Evolutionary conservation across 2,797 vertebrate genomes (phyloP).

Genomic region (Ceryle rudis): DNA sequence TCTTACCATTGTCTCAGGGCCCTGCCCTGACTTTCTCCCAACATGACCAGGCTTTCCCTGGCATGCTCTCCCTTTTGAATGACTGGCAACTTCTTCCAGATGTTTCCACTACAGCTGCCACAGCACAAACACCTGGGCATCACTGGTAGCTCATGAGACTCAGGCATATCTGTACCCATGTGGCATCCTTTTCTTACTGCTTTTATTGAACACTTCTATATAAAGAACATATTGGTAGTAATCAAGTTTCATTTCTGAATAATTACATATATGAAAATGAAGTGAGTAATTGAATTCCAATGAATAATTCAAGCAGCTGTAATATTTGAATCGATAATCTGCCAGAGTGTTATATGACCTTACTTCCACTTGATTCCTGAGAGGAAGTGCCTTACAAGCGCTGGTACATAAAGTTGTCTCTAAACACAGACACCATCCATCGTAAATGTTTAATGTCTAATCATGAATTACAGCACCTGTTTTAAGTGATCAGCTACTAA

Average conservation of each 20-base stretch:
- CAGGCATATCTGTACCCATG: background rate
- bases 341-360: slow-evolving; percentile 38
- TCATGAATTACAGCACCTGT: slow-evolving; percentile 71
- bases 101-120: background rate
- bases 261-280: slow-evolving; percentile 37
- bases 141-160: background rate
- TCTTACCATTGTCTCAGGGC: background rate
- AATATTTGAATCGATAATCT: slow-evolving; percentile 60
- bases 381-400: slow-evolving; percentile 66
- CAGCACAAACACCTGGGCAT: background rate
- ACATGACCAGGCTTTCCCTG: background rate
- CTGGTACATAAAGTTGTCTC: slow-evolving; percentile 63
- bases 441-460: slow-evolving; percentile 66
- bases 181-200: background rate
- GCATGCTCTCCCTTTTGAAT: background rate
- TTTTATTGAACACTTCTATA: background rate
- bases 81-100: background rate
- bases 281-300: slow-evolving; percentile 27
- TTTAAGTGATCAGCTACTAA: slow-evolving; percentile 74
- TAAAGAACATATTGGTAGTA: background rate
- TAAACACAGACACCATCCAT: slow-evolving; percentile 64
- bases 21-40: background rate
- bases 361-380: slow-evolving; percentile 58
- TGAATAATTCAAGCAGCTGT: slow-evolving; percentile 31
- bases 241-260: slow-evolving; percentile 36